Conservation (phyloP, 2,113 vertebrate genomes). For the Tachuris rubrigastra region DNA sequence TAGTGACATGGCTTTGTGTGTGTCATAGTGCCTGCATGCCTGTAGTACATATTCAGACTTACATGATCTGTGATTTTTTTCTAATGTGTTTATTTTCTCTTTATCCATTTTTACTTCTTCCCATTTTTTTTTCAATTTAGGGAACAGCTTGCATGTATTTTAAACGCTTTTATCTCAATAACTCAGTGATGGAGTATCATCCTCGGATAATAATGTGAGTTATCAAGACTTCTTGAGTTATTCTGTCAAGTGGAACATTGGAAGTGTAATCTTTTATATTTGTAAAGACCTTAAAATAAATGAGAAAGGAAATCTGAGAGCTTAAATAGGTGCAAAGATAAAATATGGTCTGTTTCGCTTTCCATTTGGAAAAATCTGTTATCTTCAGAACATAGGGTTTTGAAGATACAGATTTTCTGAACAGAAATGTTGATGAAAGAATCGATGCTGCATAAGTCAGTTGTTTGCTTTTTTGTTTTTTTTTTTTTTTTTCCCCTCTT, state of each 20-base stretch:
- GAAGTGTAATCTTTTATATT: background rate
- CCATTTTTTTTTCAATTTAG: slow-evolving; percentile 65
- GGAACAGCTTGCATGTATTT: slow-evolving; percentile 95
- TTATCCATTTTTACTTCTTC: background rate
- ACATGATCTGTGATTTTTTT: background rate
- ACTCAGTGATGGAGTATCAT: slow-evolving; percentile 95
- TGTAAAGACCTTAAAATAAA: background rate
- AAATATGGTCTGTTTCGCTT: background rate
- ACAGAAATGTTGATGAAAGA: background rate
- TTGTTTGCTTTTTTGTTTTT: background rate
- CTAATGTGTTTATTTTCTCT: background rate
- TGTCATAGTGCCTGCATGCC: background rate
- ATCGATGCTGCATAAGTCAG: background rate
- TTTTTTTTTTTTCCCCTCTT: background rate
- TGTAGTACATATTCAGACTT: background rate
- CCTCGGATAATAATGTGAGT: slow-evolving; percentile 97
- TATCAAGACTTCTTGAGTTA: background rate
- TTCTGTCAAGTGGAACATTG: background rate
- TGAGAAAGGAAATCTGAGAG: background rate
- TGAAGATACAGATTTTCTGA: background rate
- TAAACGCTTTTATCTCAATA: slow-evolving; percentile 95
- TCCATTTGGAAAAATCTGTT: background rate
- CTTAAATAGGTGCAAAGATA: background rate
- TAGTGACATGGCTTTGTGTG: background rate
- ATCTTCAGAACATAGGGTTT: background rate